Evolutionary conservation across 2,888 invertebrate genomes (phyloP).

Genomic region (Blera fallax): DNA sequence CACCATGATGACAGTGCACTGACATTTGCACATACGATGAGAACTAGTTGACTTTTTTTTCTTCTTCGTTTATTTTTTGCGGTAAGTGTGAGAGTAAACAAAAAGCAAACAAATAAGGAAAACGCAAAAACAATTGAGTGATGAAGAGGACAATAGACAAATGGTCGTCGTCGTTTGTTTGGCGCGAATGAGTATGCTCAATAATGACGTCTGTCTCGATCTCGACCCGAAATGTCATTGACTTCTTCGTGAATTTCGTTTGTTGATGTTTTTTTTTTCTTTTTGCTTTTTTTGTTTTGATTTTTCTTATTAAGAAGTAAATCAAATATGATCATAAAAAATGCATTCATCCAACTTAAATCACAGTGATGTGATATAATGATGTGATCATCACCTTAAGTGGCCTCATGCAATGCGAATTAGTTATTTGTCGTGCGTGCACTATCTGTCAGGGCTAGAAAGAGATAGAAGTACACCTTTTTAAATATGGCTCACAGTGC

Average conservation of each 20-base stretch:
- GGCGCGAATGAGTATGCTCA: conserved; percentile 11
- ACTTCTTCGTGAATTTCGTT: conserved; percentile 26
- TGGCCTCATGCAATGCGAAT: conserved; percentile 47
- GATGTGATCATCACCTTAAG: conserved; percentile 53
- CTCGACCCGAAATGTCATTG: conserved; percentile 57
- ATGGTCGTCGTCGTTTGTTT: conserved; percentile 19
- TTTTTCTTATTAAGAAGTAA: conserved; percentile 13
- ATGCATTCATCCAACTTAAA: not conserved
- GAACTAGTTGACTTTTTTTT: not conserved
- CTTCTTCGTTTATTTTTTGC: too few species aligned
- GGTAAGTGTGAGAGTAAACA: conserved; percentile 26
- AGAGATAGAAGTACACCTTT: conserved; percentile 28
- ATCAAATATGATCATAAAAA: conserved; percentile 11
- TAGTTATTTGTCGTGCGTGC: conserved; percentile 57
- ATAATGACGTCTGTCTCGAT: conserved; percentile 34
- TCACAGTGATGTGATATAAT: too few species aligned
- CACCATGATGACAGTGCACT: conserved; percentile 3
- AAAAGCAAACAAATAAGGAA: not conserved
- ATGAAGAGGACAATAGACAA: conserved; percentile 46
- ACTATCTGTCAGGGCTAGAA: conserved; percentile 37
- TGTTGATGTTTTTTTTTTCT: not conserved
- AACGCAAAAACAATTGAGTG: conserved; percentile 17
- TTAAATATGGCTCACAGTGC: conserved; percentile 64
- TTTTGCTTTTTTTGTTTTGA: not conserved
- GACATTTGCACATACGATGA: conserved; percentile 8